These are phyloP conservation scores for Clusia tigrina DNA, from an alignment of 2,888 invertebrate species.

Conservation along the genomic window DNA sequence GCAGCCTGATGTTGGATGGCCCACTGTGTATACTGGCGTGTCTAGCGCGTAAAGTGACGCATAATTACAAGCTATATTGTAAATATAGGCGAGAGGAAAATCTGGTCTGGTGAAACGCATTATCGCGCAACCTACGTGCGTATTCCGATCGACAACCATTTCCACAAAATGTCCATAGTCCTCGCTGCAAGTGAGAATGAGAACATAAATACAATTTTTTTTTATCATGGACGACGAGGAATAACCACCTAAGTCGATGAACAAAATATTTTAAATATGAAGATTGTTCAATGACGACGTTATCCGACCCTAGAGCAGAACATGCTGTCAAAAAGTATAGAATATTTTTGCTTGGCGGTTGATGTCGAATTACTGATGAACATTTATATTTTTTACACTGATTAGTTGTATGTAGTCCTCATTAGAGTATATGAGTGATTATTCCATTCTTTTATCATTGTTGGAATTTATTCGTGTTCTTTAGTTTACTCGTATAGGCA, in stretches of 20 bases:
- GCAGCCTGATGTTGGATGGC: conserved; percentile 53
- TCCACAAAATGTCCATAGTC: conserved; percentile 63
- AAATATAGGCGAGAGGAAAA: conserved; percentile 51
- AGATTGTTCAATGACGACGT: not conserved
- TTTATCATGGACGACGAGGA: not conserved
- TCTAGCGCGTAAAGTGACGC: conserved; percentile 59
- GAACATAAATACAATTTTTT: not conserved
- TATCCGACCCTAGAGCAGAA: not conserved
- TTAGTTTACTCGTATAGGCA: too few relatives aligned
- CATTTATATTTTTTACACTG: too few relatives aligned
- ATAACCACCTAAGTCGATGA: too few relatives aligned
- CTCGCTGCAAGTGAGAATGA: conserved; percentile 46
- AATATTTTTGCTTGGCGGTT: too few relatives aligned
- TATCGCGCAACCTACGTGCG: conserved; percentile 60
- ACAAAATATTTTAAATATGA: not conserved
- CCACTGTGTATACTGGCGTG: conserved; percentile 55
- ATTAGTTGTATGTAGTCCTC: too few relatives aligned
- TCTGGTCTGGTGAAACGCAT: conserved; percentile 57
- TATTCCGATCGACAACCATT: conserved; percentile 59
- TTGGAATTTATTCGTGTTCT: too few relatives aligned
- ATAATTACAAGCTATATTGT: conserved; percentile 62
- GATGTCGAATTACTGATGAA: too few relatives aligned
- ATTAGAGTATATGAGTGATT: too few relatives aligned
- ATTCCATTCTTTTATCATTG: too few relatives aligned
- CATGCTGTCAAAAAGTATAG: not conserved